Conservation (phyloP, 2,797 vertebrate species). For the Chelidonichthys spinosus region DNA sequence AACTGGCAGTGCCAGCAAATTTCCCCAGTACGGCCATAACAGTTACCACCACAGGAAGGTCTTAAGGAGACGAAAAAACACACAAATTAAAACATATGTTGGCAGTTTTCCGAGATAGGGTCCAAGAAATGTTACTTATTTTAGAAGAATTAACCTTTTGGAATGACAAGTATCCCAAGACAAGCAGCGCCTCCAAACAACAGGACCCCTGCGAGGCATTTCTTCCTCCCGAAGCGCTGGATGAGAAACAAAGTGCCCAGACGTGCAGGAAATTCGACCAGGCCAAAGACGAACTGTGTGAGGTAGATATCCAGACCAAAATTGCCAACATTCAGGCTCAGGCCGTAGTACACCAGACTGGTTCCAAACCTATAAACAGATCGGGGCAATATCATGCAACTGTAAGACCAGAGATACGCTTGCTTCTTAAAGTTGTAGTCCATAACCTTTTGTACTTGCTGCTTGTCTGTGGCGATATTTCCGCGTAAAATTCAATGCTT, state of each 20-base stretch:
- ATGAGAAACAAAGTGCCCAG: conserved; percentile 79
- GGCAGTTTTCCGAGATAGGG: neutral
- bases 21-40: conserved; percentile 87
- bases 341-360: conserved; percentile 89
- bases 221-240: conserved; percentile 86
- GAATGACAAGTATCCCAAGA: conserved; percentile 83
- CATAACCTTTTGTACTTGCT: no score
- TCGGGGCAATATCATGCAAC: neutral
- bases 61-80: conserved; percentile 68
- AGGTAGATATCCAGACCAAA: conserved; percentile 95
- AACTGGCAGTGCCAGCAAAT: conserved; percentile 81
- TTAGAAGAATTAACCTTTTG: conserved; percentile 80
- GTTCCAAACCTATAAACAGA: conserved; percentile 87
- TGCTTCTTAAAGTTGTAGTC: neutral
- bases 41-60: conserved; percentile 79
- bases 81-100: no score
- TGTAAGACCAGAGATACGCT: neutral
- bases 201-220: conserved; percentile 73
- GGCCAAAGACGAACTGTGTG: conserved; percentile 91
- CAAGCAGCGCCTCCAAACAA: conserved; percentile 81
- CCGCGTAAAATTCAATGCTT: no score
- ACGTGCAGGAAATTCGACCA: conserved; percentile 87
- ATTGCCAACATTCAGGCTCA: conserved; percentile 89
- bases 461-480: no score
- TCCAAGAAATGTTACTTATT: neutral